A percentile compares a stretch with the other conserved stretches of the same genome.
phyloP scores from a whole-genome alignment of 53 echinoderm and acorn worm genomes.

The Echinarachnius parma region DNA sequence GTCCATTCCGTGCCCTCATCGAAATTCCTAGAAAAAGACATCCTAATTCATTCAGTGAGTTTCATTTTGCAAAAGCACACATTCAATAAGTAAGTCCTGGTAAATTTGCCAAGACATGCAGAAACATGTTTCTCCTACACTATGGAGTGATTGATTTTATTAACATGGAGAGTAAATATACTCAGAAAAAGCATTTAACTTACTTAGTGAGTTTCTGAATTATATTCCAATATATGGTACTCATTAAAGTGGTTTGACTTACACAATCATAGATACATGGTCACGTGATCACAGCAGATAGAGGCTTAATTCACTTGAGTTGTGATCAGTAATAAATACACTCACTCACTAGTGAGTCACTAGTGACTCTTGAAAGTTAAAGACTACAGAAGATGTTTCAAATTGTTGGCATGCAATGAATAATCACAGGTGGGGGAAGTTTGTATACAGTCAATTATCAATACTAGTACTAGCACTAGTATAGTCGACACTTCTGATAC shows the following conservation, averaged over 20 bases:
- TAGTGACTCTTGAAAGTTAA: too few relatives aligned
- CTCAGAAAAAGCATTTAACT: constrained; percentile 20
- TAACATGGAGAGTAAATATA: constrained; percentile 18
- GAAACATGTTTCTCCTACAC: constrained; percentile 16
- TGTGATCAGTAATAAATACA: too few relatives aligned
- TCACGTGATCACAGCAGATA: constrained; percentile 7
- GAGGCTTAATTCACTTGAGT: too few relatives aligned
- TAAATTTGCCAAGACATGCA: constrained; percentile 19
- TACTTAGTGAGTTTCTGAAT: constrained; percentile 14
- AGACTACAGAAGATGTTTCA: too few relatives aligned
- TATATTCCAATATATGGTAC: constrained; percentile 8
- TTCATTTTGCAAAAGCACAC: background rate
- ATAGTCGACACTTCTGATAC: too few relatives aligned
- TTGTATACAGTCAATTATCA: too few relatives aligned
- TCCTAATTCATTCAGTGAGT: constrained; percentile 22
- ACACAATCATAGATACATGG: constrained; percentile 18
- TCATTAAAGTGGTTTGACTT: constrained; percentile 11
- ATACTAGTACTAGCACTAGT: too few relatives aligned
- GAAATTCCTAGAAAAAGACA: too few relatives aligned
- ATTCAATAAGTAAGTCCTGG: constrained; percentile 3
- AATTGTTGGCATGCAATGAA: too few relatives aligned
- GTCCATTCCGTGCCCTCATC: too few relatives aligned
- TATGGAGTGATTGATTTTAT: constrained; percentile 16
- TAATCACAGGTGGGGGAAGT: too few relatives aligned
- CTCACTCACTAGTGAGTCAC: too few relatives aligned